A percentile compares a stretch with the other conserved stretches of the same genome.
Evolutionary conservation across 2,113 vertebrate genomes (phyloP).

Genomic region (Speoplatyrhinus poulsoni): DNA sequence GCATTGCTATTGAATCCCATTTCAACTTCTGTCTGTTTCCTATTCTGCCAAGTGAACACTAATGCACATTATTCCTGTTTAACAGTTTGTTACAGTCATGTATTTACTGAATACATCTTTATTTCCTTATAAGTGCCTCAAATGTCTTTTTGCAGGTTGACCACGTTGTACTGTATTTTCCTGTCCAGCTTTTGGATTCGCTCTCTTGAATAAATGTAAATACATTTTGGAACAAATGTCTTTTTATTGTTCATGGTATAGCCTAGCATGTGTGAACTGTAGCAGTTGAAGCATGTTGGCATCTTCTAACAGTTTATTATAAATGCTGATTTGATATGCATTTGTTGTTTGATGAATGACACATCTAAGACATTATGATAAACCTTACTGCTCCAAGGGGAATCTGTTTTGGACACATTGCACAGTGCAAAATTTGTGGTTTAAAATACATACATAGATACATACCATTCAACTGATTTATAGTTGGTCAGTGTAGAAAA

Average conservation of each 20-base stretch:
- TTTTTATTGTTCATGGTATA: not conserved
- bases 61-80: conserved; percentile 17
- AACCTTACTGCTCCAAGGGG: too few species aligned
- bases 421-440: too few species aligned
- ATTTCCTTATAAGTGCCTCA: conserved; percentile 68
- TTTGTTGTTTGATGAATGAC: too few species aligned
- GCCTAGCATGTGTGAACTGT: not conserved
- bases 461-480: too few species aligned
- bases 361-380: too few species aligned
- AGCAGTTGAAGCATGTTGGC: not conserved
- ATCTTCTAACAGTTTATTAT: too few species aligned
- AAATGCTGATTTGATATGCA: too few species aligned
- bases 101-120: conserved; percentile 52
- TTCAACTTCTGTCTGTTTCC: not conserved
- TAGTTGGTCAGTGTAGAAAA: too few species aligned
- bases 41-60: not conserved
- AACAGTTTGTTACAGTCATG: conserved; percentile 28
- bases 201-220: conserved; percentile 72
- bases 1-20: not conserved
- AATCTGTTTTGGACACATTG: too few species aligned
- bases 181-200: conserved; percentile 49
- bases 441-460: too few species aligned
- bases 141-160: conserved; percentile 63
- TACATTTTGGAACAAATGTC: conserved; percentile 34
- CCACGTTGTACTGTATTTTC: conserved; percentile 67